These are phyloP conservation scores for Rachycentron canadum DNA, from an alignment of 2,797 vertebrate genomes.

Conservation along the genomic window DNA sequence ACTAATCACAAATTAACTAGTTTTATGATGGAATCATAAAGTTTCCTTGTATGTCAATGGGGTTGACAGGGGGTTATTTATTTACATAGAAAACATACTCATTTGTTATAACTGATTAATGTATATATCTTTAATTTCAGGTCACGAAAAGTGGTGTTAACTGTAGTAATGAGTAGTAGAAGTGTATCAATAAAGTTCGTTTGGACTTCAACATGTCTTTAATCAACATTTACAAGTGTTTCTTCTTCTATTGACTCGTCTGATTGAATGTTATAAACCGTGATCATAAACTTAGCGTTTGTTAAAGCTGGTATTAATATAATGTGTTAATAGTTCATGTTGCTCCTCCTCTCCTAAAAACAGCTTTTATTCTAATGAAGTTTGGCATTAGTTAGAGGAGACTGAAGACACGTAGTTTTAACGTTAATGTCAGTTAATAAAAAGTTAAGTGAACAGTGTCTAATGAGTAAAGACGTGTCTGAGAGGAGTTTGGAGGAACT, in stretches of 20 bases:
- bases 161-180: neutral
- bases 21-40: neutral
- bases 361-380: neutral
- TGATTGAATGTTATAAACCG: too few relatives aligned
- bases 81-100: neutral
- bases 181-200: neutral
- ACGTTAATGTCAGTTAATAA: neutral
- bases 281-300: too few relatives aligned
- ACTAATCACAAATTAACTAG: too few relatives aligned
- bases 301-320: neutral
- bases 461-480: neutral
- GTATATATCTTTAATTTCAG: neutral
- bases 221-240: too few relatives aligned
- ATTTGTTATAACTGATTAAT: neutral
- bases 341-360: neutral
- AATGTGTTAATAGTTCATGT: too few relatives aligned
- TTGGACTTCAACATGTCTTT: neutral
- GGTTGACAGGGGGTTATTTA: neutral
- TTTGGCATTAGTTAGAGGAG: neutral
- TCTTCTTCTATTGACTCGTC: too few relatives aligned
- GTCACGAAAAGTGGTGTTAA: neutral
- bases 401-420: neutral
- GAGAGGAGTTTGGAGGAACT: fast-evolving
- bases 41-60: neutral
- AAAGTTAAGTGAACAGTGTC: neutral